These are phyloP conservation scores for Argopecten irradians DNA, from an alignment of 1,140 invertebrate genomes.

Conservation along the genomic window DNA sequence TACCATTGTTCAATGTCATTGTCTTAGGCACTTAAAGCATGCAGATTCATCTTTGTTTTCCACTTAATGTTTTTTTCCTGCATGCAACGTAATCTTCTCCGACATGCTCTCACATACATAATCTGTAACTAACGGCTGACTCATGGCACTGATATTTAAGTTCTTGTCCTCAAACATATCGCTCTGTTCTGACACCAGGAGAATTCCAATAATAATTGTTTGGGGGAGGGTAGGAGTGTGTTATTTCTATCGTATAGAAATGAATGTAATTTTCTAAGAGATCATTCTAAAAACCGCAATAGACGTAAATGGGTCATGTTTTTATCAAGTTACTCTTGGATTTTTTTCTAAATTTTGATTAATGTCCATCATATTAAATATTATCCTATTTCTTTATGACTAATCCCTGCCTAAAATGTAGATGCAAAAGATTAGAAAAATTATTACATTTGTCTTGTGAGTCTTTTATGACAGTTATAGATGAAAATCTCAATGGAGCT, in stretches of 20 bases:
- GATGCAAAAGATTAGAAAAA: neutral
- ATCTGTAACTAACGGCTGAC: neutral
- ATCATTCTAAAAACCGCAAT: neutral
- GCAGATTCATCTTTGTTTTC: neutral
- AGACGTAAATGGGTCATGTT: neutral
- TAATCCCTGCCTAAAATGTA: neutral
- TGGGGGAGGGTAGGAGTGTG: neutral
- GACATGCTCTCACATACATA: conserved; percentile 2
- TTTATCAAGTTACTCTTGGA: neutral
- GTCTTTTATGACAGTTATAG: neutral
- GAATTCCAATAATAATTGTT: neutral
- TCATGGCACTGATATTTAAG: neutral
- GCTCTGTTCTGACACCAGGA: neutral
- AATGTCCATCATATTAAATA: neutral
- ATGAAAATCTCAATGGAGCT: neutral
- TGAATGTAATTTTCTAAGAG: neutral
- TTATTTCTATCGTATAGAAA: neutral
- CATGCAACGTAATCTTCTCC: neutral
- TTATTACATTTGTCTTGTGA: neutral
- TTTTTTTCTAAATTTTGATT: neutral
- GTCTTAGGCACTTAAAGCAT: neutral
- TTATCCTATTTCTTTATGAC: neutral
- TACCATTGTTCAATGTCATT: neutral
- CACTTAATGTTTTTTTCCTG: neutral
- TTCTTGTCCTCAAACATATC: neutral